Percentiles rank a stretch among this genome's conserved stretches.
phyloP scores from a whole-genome alignment of 1,140 invertebrate species.

The Halotydeus destructor region DNA sequence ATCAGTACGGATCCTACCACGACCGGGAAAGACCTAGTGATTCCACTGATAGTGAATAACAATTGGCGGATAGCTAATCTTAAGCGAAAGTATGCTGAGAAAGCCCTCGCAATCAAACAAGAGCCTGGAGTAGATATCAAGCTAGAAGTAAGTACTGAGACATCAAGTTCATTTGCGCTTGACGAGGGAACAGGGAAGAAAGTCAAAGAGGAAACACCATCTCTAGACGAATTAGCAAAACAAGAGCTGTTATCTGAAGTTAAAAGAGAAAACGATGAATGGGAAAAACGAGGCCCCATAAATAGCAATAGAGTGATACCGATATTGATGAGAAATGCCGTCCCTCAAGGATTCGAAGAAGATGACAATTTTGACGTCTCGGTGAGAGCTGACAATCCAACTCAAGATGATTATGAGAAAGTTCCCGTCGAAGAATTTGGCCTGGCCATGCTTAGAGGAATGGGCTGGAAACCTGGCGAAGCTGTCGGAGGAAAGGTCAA shows the following conservation, averaged over 20 bases:
- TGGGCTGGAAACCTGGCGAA: slow-evolving; percentile 58
- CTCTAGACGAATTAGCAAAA: slow-evolving; percentile 21
- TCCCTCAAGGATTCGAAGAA: slow-evolving; percentile 30
- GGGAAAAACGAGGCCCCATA: slow-evolving; percentile 21
- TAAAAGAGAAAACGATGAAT: slow-evolving; percentile 19
- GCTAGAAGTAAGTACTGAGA: slow-evolving; percentile 11
- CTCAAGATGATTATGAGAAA: slow-evolving; percentile 67
- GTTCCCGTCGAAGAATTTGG: slow-evolving; percentile 73
- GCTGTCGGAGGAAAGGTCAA: slow-evolving; percentile 13
- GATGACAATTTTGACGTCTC: slow-evolving; percentile 29
- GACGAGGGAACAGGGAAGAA: too few species aligned
- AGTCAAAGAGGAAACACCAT: slow-evolving; percentile 12
- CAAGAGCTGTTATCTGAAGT: slow-evolving; percentile 25
- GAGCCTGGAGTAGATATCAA: slow-evolving; percentile 17
- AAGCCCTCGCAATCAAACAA: slow-evolving; percentile 13
- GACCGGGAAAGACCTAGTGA: slow-evolving; percentile 24
- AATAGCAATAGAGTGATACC: slow-evolving; percentile 23
- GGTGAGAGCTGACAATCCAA: slow-evolving; percentile 24
- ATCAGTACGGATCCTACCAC: slow-evolving; percentile 18
- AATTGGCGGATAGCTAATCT: slow-evolving; percentile 17
- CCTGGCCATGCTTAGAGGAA: slow-evolving; percentile 70
- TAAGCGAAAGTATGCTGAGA: slow-evolving; percentile 1
- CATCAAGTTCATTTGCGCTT: too few species aligned
- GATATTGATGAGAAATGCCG: slow-evolving; percentile 27
- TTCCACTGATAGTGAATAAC: slow-evolving; percentile 27